phyloP scores from a whole-genome alignment of 2,797 vertebrate species.

The Merluccius polli region DNA sequence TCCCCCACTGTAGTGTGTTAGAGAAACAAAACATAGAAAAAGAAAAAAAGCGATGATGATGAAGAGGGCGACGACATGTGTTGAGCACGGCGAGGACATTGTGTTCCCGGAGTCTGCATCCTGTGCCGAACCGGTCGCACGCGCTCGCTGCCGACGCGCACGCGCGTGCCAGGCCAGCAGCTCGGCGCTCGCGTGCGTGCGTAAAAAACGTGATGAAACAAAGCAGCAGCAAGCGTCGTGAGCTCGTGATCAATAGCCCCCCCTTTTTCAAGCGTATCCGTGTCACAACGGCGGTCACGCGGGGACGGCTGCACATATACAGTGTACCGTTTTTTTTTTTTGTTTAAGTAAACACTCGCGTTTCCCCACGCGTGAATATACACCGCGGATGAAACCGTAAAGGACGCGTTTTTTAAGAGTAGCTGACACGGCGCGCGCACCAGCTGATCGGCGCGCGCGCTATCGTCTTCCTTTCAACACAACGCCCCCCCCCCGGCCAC shows the following conservation, averaged over 20 bases:
- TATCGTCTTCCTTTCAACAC: slow-evolving; percentile 21
- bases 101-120: slow-evolving; percentile 50
- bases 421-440: not conserved
- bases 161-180: not conserved
- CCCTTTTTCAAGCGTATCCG: not conserved
- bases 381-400: not conserved
- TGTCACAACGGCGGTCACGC: too few species aligned
- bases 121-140: slow-evolving; percentile 8
- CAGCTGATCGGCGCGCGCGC: not conserved
- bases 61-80: too few species aligned
- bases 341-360: not conserved
- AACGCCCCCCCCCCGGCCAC: slow-evolving; percentile 52
- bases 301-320: too few species aligned
- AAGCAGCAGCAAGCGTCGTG: not conserved
- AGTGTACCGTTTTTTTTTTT: too few species aligned
- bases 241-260: not conserved
- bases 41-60: slow-evolving; percentile 4
- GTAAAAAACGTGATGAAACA: slow-evolving; percentile 37
- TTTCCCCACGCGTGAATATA: not conserved
- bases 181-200: slow-evolving; percentile 27
- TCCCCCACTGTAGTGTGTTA: not conserved
- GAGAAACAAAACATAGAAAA: not conserved
- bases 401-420: not conserved
- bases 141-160: slow-evolving; percentile 14
- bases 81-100: slow-evolving; percentile 47